Base-by-base conservation (phyloP, 2,113 vertebrate genomes). In the Halcyon senegalensis region DNA sequence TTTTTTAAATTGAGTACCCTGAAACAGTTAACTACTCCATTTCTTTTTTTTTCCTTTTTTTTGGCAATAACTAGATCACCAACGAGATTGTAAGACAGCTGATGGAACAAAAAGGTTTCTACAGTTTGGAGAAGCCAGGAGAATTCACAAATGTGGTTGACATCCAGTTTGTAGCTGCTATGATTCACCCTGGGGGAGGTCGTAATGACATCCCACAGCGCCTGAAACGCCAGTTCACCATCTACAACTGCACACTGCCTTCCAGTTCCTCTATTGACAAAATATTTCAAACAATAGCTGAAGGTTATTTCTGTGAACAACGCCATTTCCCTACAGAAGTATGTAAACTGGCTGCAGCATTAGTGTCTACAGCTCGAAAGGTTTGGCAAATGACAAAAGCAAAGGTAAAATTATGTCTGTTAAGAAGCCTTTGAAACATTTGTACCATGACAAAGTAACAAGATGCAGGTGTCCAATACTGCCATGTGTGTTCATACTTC, bases 51-150 rank as follows among this genome's bases (percentile, higher is more conserved):
- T 51, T n/a, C 10, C 19, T 25, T 75, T 21, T 64, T 77, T 64
- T 82, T 13, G 1, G 1, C 1, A 2, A 31, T 89, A 37, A 88
- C 59, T 93, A 99, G 98, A 98, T 99, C 94, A 99, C 98, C 80
- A 99, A 99, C 93, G 98, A 99, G 94, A 98, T 99, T 43, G 98
- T 99, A 76, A 98, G 98, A 64, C 98, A 99, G 93, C 94, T 99
- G 96, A 99, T 99, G 98, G 98, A 98, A 82, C 98, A 99, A 94
- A 95, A 98, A 63, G 98, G 98, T 63, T 98, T 99, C 94, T 99
- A 99, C 94, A 99, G 96, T 83, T 95, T 99, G 87, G 98, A 99
- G 64, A 98, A 98, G 23, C 98, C 98, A 30, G 98, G 98, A 39
- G 98, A 99, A 94, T 99, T 99, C 91, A 98, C 95, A 0, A 98